phyloP scores from a whole-genome alignment of 1,140 invertebrate species.

The Euborellia annulipes region DNA sequence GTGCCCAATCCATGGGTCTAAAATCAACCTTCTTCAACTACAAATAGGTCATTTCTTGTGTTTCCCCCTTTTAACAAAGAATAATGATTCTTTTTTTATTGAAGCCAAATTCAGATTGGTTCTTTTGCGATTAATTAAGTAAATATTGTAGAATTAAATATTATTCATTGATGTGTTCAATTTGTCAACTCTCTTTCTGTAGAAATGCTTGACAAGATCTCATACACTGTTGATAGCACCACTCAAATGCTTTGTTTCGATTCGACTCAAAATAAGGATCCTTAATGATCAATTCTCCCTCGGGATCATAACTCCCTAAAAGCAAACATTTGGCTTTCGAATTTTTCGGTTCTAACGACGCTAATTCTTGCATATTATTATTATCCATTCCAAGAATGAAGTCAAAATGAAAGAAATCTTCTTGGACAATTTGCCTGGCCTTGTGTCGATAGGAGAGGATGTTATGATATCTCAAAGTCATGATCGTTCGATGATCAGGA shows the following conservation, averaged over 20 bases:
- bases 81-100: too few relatives aligned
- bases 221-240: constrained; percentile 51
- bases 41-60: not conserved
- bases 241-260: constrained; percentile 47
- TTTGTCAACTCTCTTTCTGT: constrained; percentile 19
- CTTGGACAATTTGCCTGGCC: constrained; percentile 49
- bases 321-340: constrained; percentile 57
- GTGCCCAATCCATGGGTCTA: too few relatives aligned
- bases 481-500: constrained; percentile 59
- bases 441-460: constrained; percentile 54
- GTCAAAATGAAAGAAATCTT: constrained; percentile 63
- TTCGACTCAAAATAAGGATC: constrained; percentile 73
- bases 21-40: too few relatives aligned
- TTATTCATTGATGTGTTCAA: too few relatives aligned
- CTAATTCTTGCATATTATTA: constrained; percentile 55
- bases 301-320: constrained; percentile 65
- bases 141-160: too few relatives aligned
- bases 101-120: too few relatives aligned
- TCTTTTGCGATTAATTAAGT: too few relatives aligned
- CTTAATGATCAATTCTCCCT: constrained; percentile 59
- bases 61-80: not conserved
- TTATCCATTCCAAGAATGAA: constrained; percentile 88
- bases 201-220: constrained; percentile 49
- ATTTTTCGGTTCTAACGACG: constrained; percentile 38
- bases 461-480: constrained; percentile 51